phyloP scores from a whole-genome alignment of 2,888 invertebrate genomes.

The Lepidochrysops patricia region DNA sequence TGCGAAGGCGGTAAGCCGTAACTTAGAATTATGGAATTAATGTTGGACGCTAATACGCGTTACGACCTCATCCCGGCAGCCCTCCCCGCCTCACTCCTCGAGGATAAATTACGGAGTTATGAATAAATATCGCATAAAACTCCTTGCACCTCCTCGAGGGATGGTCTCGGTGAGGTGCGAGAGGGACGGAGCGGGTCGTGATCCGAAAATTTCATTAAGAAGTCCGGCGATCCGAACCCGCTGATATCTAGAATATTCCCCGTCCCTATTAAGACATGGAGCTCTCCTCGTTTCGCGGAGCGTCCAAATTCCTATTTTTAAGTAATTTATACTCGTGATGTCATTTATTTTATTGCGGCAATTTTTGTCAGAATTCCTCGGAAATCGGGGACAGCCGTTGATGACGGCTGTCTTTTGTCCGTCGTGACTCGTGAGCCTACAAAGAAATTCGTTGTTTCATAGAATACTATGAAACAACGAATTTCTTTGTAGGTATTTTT shows the following conservation, averaged over 20 bases:
- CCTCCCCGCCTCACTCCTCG: constrained; percentile 64
- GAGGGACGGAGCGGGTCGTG: constrained; percentile 51
- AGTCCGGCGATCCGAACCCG: constrained; percentile 62
- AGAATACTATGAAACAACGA: background rate
- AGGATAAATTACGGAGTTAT: constrained; percentile 74
- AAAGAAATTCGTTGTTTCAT: background rate
- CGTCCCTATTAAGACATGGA: constrained; percentile 53
- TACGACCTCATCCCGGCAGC: constrained; percentile 47
- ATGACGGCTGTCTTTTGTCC: background rate
- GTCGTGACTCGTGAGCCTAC: background rate
- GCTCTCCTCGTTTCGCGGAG: constrained; percentile 50
- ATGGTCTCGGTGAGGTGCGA: constrained; percentile 31
- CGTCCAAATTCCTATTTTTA: constrained; percentile 50
- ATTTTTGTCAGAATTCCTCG: background rate
- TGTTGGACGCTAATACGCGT: constrained; percentile 59
- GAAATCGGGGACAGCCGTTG: background rate
- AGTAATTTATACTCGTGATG: constrained; percentile 47
- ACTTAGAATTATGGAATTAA: constrained; percentile 56
- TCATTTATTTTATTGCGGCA: constrained; percentile 19
- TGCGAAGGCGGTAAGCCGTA: constrained; percentile 42
- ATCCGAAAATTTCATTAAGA: constrained; percentile 74
- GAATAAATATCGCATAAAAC: constrained; percentile 76
- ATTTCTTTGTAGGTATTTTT: background rate
- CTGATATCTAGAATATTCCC: constrained; percentile 69
- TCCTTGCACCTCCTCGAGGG: constrained; percentile 66